Evolutionary conservation across 2,888 invertebrate genomes (phyloP).

Genomic region (Zelleria hepariella): DNA sequence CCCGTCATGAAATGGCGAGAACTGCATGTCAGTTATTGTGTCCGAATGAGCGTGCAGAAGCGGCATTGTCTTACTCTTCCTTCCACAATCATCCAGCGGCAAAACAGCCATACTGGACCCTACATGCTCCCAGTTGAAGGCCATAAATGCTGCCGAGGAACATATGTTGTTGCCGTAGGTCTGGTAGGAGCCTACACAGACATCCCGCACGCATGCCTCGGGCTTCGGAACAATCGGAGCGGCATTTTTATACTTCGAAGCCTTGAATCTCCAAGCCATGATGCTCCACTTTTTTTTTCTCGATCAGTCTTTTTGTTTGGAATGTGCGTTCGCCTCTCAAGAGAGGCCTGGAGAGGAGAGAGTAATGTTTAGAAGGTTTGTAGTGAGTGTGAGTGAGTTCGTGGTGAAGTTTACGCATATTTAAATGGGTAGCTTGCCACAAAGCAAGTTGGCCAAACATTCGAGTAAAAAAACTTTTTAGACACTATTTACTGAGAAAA

Average conservation of each 20-base stretch:
- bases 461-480: not conserved
- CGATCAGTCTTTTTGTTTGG: slow-evolving; percentile 62
- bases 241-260: slow-evolving; percentile 98
- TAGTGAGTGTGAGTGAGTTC: slow-evolving; percentile 15
- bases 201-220: slow-evolving; percentile 90
- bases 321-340: slow-evolving; percentile 42
- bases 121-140: slow-evolving; percentile 95
- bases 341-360: slow-evolving; percentile 15
- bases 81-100: slow-evolving; percentile 89
- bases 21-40: slow-evolving; percentile 94
- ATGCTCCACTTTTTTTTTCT: slow-evolving; percentile 37
- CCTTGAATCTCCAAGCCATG: slow-evolving; percentile 97
- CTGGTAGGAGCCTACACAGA: slow-evolving; percentile 93
- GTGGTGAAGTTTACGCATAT: not conserved
- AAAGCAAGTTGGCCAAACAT: not conserved
- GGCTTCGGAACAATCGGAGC: slow-evolving; percentile 96
- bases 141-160: slow-evolving; percentile 93
- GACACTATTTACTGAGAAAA: not conserved
- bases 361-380: not conserved
- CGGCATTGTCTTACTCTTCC: slow-evolving; percentile 91
- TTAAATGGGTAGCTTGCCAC: not conserved
- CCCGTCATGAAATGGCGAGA: slow-evolving; percentile 96
- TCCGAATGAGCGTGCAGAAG: slow-evolving; percentile 89
- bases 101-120: slow-evolving; percentile 92
- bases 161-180: slow-evolving; percentile 96